Evolutionary conservation across 2,888 invertebrate genomes (phyloP), one percentile per base, ranked within the genome.

Genomic region (Tenthredo scrophulariae): DNA sequence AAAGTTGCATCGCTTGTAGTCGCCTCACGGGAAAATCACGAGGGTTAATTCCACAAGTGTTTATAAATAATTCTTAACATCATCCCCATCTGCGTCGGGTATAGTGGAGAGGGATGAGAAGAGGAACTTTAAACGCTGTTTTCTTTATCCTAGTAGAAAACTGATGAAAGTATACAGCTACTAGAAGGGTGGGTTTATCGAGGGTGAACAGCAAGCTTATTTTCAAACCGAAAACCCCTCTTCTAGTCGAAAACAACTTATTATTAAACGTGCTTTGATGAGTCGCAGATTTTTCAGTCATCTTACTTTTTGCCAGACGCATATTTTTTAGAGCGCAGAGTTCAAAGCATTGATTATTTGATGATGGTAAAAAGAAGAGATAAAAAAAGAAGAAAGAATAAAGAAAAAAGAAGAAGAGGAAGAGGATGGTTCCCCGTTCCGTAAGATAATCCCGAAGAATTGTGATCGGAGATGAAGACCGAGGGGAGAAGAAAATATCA

Each of bases 381-480:
- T 67, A 29, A 50, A 75, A 84, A 22, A 33, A 70, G 37, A 13
- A 70, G 62, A 65, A 62, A 79, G 85, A 29, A 75, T 65, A 82
- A 82, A 65, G 84, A 84, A 86, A 79, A 70, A 84, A 79, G 80
- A 79, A 70, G 80, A 84, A 83, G n/a, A 40, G 75, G 65, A 65
- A 46, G n/a, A 79, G 75, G 84, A 86, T 33, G 84, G 65, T 43
- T 43, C 84, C 65, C n/a, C 84, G 72, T 85, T 77, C 84, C 67
- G 37, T 74, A 43, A 43, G 72, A 74, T 74, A 74, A 74, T 74
- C 72, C 72, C 43, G n/a, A 43, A 74, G 72, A 74, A 74, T 43
- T 74, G 40, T 74, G 72, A 74, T 74, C 72, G 72, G 72, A 43
- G 72, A 43, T 74, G 72, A 84, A 74, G 86, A 86, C 84, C 85